Evolutionary conservation across 2,888 invertebrate species (phyloP).

Genomic region (Icerya purchasi): DNA sequence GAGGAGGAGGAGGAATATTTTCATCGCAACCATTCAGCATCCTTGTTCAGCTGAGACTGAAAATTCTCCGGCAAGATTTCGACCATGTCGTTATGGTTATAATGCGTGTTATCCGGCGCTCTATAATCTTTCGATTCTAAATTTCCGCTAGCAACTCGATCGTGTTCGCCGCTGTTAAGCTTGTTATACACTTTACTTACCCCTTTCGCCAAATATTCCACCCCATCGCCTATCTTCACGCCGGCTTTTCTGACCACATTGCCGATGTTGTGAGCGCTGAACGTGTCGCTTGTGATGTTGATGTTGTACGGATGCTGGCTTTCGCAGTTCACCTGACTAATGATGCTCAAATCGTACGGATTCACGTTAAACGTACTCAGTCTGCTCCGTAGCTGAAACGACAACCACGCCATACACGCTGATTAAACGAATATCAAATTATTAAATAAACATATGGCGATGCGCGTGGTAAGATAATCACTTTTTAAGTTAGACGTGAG

Average conservation of each 20-base stretch:
- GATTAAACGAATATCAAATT: no score
- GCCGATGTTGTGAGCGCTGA: conserved; percentile 49
- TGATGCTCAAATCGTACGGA: conserved; percentile 50
- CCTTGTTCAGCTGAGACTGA: no score
- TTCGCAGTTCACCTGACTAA: conserved; percentile 43
- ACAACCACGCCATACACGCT: background rate
- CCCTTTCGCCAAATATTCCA: conserved; percentile 45
- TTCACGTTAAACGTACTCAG: conserved; percentile 44
- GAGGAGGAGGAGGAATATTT: no score
- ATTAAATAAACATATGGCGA: no score
- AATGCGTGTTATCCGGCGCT: no score
- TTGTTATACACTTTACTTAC: conserved; percentile 49
- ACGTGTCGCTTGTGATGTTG: conserved; percentile 51
- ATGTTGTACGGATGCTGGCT: conserved; percentile 28
- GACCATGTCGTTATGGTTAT: no score
- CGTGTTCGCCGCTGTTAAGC: conserved; percentile 29
- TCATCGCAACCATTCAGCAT: no score
- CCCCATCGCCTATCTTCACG: conserved; percentile 44
- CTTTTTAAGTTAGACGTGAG: no score
- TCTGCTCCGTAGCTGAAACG: conserved; percentile 36
- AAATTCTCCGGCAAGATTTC: no score
- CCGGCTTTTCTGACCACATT: conserved; percentile 37
- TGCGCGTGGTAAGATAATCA: no score
- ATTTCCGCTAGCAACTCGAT: background rate
- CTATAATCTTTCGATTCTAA: background rate